Base-by-base conservation (phyloP, 1,140 invertebrate species). In the Antheraea mylitta region DNA sequence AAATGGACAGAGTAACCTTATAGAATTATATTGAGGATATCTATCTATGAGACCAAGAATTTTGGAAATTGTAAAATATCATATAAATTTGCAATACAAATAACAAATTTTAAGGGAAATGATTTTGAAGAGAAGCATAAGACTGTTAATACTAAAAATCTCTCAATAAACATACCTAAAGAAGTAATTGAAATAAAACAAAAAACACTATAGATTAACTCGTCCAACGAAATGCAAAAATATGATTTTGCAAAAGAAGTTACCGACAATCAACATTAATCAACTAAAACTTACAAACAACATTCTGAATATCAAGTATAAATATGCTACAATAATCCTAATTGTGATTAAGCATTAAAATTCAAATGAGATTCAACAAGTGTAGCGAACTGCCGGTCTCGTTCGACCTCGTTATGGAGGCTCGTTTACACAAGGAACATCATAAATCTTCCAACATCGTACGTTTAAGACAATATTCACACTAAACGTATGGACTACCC, bases 301-400 rank as follows among this genome's bases (percentile, higher is more conserved):
- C 16, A 53, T 16, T 16, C 1, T 6, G 22, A 53, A 53, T 16
- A 53, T 53, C 9, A 53, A 53, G 16, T 16, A 53, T 13, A 53
- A 53, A n/a, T 53, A 53, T 53, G 45, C 11, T 13, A 53, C 6
- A 53, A 53, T 53, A 53, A 53, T 53, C 45, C 11, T 53, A 16
- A 53, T 53, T 53, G 45, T 53, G 45, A 53, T 53, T 53, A 6
- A 53, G 45, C 45, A 53, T 63, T 30, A 63, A 37, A 63, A 63
- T 63, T 63, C 61, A 63, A 63, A 63, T 63, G 61, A 63, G 61
- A 63, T 63, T 63, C 61, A 63, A 63, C 61, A 63, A 63, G 61
- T 63, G 61, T 37, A 63, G 37, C 37, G 22, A 30, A 60, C 11
- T 63, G 37, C 11, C 61, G 61, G 22, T 63, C 18, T 60, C 13